A percentile compares a stretch with the other conserved stretches of the same genome.
Evolutionary conservation across 2,113 vertebrate genomes (phyloP).

Genomic region (Dissostichus mawsoni): DNA sequence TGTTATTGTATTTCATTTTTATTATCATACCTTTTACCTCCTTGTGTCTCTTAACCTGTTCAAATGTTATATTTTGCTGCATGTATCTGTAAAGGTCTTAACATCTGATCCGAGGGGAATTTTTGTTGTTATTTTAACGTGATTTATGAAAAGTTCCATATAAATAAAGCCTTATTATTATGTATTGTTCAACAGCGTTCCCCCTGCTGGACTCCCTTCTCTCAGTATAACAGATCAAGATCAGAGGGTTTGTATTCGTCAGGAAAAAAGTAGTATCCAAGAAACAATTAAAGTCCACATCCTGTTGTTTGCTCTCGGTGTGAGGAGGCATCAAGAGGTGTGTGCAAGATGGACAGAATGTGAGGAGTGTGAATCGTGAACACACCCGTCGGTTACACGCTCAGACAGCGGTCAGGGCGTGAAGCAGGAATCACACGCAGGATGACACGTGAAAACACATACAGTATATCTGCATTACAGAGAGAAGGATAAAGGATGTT

Average conservation of each 20-base stretch:
- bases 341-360: slow-evolving; percentile 66
- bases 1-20: no score
- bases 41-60: no score
- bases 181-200: no score
- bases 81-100: no score
- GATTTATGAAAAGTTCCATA: no score
- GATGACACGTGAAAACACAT: background rate
- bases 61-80: no score
- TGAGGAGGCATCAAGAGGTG: slow-evolving; percentile 60
- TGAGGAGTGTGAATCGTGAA: slow-evolving; percentile 55
- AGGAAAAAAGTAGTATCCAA: background rate
- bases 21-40: no score
- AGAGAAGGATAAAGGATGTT: background rate
- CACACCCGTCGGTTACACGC: background rate
- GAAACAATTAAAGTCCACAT: slow-evolving; percentile 39
- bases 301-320: slow-evolving; percentile 61
- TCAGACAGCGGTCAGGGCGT: slow-evolving; percentile 51
- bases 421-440: slow-evolving; percentile 48
- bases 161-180: no score
- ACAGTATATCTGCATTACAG: background rate
- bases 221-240: slow-evolving; percentile 25
- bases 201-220: slow-evolving; percentile 1
- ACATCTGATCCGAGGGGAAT: no score
- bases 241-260: background rate
- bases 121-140: no score